Percentiles rank a stretch among this genome's conserved stretches.
Evolutionary conservation across 2,888 invertebrate genomes (phyloP).

Genomic region (Plebejus argus): DNA sequence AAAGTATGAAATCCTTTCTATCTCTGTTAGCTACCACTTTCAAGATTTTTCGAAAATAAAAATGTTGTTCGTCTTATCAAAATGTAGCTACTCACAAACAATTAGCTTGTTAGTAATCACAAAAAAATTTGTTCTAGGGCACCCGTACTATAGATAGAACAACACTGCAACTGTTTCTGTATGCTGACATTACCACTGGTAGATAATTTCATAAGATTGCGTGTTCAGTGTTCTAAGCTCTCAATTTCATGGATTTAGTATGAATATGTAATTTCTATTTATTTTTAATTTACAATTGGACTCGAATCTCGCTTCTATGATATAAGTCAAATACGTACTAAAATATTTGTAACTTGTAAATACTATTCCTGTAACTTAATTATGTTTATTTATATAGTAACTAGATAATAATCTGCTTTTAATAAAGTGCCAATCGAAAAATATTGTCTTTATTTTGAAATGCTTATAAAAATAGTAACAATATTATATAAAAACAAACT

Average conservation of each 20-base stretch:
- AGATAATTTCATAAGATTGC: too few species aligned
- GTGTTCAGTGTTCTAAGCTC: neutral
- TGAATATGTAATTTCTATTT: neutral
- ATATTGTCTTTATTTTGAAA: neutral
- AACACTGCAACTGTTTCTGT: neutral
- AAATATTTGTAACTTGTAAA: neutral
- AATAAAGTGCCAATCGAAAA: conserved; percentile 16
- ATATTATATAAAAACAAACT: neutral
- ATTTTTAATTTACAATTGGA: neutral
- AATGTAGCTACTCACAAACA: too few species aligned
- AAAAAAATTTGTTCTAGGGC: too few species aligned
- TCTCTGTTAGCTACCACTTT: too few species aligned
- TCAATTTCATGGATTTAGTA: neutral
- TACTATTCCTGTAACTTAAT: conserved; percentile 11
- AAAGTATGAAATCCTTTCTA: too few species aligned
- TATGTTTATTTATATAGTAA: neutral
- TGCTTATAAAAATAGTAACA: conserved; percentile 9
- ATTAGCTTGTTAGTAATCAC: too few species aligned
- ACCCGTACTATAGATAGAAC: neutral
- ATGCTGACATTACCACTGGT: neutral
- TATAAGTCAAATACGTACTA: neutral
- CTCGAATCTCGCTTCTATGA: neutral
- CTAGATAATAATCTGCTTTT: conserved; percentile 18
- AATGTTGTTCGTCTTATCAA: too few species aligned
- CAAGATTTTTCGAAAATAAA: too few species aligned